Base-by-base conservation (phyloP, 2,888 invertebrate species). In the Trachelus iudaicus region DNA sequence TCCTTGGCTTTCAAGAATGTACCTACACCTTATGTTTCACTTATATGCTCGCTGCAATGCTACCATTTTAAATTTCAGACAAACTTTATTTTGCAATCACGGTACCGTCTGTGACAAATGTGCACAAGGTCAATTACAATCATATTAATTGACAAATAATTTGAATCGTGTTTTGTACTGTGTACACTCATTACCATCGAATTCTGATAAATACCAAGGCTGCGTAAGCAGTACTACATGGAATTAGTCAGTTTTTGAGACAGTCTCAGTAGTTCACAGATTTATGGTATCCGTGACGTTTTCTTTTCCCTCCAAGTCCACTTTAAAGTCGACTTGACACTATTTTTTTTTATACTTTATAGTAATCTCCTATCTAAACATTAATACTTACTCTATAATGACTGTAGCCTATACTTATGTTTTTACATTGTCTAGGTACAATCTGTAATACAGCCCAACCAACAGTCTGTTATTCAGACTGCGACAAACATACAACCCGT, bases 381-480 rank as follows among this genome's bases (percentile, higher is more conserved):
- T 73, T 30, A 34, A 13, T 69, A 12, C 23, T 34, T 23, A 56
- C 15, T 56, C 56, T 9, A 23, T 2, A 56, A 56, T 23, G 40
- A 40, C 15, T 23, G 1, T 40, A 40, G 1, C 11, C 71, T 30
- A 15, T 69, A n/a, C 31, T 23, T 75, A 13, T n/a, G 73, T 81
- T 81, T 79, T 81, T 81, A 83, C 83, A 83, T 83, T 86, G 92
- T 94, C 78, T 93, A 97, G 96, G 97, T 97, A 83, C 98, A 98
- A 92, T 97, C 98, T 87, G 98, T 98, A 83, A 98, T 98, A 92
- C 98, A 98, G 93, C 96, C 97, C 83, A 98, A 97, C 92, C 98
- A 98, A 92, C 98, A 98, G 91, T 98, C 98, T 84, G 98, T 98
- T 77, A 98, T 98, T 92, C 98, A 98, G 93, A 97, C 97, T 82